Evolutionary conservation across 2,888 invertebrate species (phyloP).

Genomic region (Carcina quercana): DNA sequence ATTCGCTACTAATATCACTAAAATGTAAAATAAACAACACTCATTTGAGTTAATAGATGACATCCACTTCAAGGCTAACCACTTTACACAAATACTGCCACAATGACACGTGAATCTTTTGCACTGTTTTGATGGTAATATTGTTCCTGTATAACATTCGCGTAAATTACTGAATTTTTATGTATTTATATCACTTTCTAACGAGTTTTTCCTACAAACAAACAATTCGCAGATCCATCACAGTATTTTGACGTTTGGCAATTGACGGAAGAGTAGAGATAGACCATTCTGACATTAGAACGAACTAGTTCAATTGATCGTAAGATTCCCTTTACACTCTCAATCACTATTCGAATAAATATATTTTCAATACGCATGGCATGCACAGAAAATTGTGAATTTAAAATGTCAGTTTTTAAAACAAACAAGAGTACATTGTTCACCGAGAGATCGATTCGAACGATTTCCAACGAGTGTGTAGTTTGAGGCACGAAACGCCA

Average conservation of each 20-base stretch:
- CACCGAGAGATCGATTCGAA: too few species aligned
- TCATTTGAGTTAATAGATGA: slow-evolving; percentile 66
- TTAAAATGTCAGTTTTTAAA: too few species aligned
- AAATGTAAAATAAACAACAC: slow-evolving; percentile 73
- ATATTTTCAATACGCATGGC: too few species aligned
- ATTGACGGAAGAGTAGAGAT: too few species aligned
- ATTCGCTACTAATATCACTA: slow-evolving; percentile 64
- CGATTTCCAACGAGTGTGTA: too few species aligned
- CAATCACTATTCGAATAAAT: too few species aligned
- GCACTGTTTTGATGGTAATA: slow-evolving; percentile 26
- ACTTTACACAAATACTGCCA: slow-evolving; percentile 53
- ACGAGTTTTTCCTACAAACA: slow-evolving; percentile 62
- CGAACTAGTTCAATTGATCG: too few species aligned
- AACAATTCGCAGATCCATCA: slow-evolving; percentile 63
- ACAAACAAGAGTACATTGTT: too few species aligned
- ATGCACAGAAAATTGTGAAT: too few species aligned
- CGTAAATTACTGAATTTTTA: slow-evolving; percentile 33
- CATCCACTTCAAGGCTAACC: slow-evolving; percentile 74
- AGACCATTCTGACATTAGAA: too few species aligned
- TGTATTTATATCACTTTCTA: slow-evolving; percentile 54
- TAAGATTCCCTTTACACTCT: too few species aligned
- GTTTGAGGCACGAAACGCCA: too few species aligned
- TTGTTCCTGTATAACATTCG: slow-evolving; percentile 26
- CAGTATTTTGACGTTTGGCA: slow-evolving; percentile 59
- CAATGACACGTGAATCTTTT: slow-evolving; percentile 35